Base-by-base conservation (phyloP, 2,797 vertebrate genomes). In the Peromyscus nudipes region DNA sequence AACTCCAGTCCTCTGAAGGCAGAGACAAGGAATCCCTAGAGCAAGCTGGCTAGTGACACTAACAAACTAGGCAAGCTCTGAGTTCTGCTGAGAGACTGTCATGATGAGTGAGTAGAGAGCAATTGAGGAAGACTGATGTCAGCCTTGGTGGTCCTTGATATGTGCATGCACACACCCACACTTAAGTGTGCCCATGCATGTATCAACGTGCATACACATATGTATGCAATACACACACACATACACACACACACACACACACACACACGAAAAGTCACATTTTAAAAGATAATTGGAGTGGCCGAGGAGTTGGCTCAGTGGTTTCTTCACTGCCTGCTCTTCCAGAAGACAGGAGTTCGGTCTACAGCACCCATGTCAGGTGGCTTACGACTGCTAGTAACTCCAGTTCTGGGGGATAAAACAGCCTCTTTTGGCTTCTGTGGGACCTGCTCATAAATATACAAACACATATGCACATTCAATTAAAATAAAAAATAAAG, bases 281-380 rank as follows among this genome's bases (percentile, higher is more conserved):
- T 73, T 40, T 13, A 57, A 37, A 52, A 71, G 7, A 1, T 37
- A 21, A 55, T 27, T 52, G 21, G 46, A 86, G 23, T 4, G 21
- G 1, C 6, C 0, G 4, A 4, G 25, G 2, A 57, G 49, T 19
- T 4, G 34, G 8, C 5, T 2, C 7, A 55, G 4, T 37, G 34
- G 46, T 55, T 49, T 69, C 65, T 55, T 37, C 8, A 29, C 23
- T 55, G 49, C 34, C 23, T 57, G 23, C 4, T 55, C 67, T 71
- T 71, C 34, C 25, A 29, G n/a, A 55, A 71, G 8, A 11, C 14
- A 10, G 10, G 21, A n/a, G 67, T 87, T 87, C 14, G 17, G 8
- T 87, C 5, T 4, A 11, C 14, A 55, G 25, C n/a, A 57, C n/a
- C n/a, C n/a, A 57, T 19, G n/a, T 29, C 1, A 2, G 10, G 31